Conservation (phyloP, 2,113 vertebrate genomes). For the Turdus rufiventris region DNA sequence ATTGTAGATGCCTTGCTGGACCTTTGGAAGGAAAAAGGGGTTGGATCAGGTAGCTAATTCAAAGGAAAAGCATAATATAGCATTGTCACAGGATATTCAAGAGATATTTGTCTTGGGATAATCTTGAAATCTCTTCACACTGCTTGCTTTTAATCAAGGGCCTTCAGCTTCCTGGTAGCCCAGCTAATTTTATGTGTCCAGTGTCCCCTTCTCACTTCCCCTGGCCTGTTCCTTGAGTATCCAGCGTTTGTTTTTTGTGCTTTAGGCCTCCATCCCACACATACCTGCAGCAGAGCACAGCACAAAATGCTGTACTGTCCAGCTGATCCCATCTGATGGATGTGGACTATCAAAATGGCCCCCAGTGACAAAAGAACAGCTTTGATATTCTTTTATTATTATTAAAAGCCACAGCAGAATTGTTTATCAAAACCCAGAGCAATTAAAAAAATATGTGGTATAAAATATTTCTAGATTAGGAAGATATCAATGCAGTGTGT, state of each 20-base stretch:
- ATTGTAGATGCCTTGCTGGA: constrained; percentile 32
- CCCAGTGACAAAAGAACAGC: neutral
- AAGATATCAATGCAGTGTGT: neutral
- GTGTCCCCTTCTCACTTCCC: neutral
- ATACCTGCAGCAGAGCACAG: neutral
- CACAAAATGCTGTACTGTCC: neutral
- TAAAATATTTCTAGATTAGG: neutral
- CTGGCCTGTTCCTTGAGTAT: neutral
- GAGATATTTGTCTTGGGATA: neutral
- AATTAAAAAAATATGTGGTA: neutral
- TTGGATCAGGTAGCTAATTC: neutral
- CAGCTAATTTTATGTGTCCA: neutral
- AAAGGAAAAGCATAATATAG: neutral
- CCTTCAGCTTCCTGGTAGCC: neutral
- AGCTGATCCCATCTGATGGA: neutral
- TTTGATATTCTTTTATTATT: neutral
- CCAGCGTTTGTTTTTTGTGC: neutral
- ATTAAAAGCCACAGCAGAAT: neutral
- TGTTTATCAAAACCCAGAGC: neutral
- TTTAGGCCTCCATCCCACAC: neutral
- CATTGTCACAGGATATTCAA: neutral
- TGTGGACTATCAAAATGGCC: neutral
- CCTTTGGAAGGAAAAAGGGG: neutral
- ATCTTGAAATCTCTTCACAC: neutral
- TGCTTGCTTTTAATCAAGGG: neutral